A percentile compares a stretch with the other conserved stretches of the same genome.
Conservation (phyloP, 2,113 vertebrate genomes). For the Xyliphius kryptos region DNA sequence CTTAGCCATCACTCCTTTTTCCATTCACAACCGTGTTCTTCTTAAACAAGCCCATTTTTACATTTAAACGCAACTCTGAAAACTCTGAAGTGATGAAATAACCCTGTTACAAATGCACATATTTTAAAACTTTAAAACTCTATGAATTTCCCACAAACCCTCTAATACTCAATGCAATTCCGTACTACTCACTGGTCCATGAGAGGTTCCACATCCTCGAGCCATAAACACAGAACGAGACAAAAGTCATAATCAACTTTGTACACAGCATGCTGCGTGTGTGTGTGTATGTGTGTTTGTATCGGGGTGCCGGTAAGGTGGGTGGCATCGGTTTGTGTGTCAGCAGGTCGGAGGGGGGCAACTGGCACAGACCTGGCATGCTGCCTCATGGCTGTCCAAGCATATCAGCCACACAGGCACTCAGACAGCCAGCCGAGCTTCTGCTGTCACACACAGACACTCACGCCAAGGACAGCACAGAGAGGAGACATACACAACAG, state of each 20-base stretch:
- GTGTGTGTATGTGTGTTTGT: conserved; percentile 3
- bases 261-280: too few relatives aligned
- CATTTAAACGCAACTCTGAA: too few relatives aligned
- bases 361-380: conserved; percentile 39
- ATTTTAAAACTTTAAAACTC: too few relatives aligned
- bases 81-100: too few relatives aligned
- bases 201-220: too few relatives aligned
- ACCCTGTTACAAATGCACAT: too few relatives aligned
- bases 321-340: conserved; percentile 40
- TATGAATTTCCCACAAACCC: too few relatives aligned
- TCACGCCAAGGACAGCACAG: conserved; percentile 46
- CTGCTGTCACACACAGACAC: conserved; percentile 40
- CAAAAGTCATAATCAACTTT: conserved; percentile 1
- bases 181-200: too few relatives aligned
- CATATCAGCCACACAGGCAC: conserved; percentile 51
- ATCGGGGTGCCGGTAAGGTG: conserved; percentile 31
- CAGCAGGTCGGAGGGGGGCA: conserved; percentile 43
- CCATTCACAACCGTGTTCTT: too few relatives aligned
- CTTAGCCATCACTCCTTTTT: too few relatives aligned
- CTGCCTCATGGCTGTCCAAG: conserved; percentile 49
- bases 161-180: too few relatives aligned
- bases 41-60: too few relatives aligned
- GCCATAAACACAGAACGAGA: conserved; percentile 11
- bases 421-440: conserved; percentile 42
- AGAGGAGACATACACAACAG: conserved; percentile 5